These are phyloP conservation scores for Chamaedrilus cognettii DNA, from an alignment of 2,888 invertebrate species.

Conservation along the genomic window DNA sequence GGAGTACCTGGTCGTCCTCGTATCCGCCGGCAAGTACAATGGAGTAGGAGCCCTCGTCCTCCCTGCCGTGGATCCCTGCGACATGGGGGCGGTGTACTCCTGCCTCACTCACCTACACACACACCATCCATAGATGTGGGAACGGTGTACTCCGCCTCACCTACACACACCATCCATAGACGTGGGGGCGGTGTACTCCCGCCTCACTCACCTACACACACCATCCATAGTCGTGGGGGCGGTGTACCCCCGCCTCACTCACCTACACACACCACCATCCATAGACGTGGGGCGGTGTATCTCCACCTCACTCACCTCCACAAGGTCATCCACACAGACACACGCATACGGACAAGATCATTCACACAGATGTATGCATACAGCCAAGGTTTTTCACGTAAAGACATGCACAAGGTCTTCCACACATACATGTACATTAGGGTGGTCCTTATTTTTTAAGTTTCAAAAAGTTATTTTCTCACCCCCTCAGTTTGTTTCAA, in stretches of 20 bases:
- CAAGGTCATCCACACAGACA: too few species aligned
- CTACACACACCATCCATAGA: too few species aligned
- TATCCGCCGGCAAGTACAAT: conserved; percentile 81
- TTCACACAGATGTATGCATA: too few species aligned
- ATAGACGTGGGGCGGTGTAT: conserved; percentile 80
- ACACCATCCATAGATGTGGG: neutral
- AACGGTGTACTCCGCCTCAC: neutral
- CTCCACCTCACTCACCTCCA: conserved; percentile 79
- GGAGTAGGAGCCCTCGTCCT: conserved; percentile 77
- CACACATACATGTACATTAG: too few species aligned
- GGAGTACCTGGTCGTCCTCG: conserved; percentile 72
- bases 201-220: conserved; percentile 72
- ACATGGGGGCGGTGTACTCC: conserved; percentile 83
- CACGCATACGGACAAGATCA: too few species aligned
- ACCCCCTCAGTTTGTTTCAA: too few species aligned
- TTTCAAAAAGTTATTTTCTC: too few species aligned
- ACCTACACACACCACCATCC: too few species aligned
- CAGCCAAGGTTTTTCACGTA: too few species aligned
- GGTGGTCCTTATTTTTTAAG: too few species aligned
- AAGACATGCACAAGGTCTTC: too few species aligned
- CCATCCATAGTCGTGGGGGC: neutral
- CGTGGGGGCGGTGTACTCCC: conserved; percentile 80
- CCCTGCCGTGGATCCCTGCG: conserved; percentile 81
- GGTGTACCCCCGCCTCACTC: too few species aligned
- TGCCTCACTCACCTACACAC: conserved; percentile 73